Percentiles rank a stretch among this genome's conserved stretches.
Conservation (phyloP, 2,113 vertebrate species). For the Otis tarda region DNA sequence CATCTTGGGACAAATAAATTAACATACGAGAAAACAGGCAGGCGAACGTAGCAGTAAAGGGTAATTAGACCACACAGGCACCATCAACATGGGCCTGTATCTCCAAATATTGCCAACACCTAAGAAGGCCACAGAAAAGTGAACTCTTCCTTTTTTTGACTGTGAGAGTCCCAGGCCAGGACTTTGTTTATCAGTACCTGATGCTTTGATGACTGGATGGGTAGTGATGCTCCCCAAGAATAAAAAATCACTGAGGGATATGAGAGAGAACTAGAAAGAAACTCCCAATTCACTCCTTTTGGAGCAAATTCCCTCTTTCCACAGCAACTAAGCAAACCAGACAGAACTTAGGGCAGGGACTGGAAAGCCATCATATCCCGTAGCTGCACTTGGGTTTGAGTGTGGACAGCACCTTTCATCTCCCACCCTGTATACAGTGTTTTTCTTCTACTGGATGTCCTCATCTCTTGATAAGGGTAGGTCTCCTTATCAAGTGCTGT, state of each 20-base stretch:
- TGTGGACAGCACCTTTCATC: not conserved
- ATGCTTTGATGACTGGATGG: not conserved
- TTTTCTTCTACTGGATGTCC: not conserved
- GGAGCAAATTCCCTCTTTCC: not conserved
- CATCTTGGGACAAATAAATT: conserved; percentile 41
- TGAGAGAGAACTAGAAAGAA: not conserved
- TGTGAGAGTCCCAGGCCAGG: not conserved
- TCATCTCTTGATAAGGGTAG: not conserved
- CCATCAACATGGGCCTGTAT: not conserved
- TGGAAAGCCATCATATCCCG: not conserved
- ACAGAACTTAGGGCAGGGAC: not conserved
- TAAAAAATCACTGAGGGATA: not conserved
- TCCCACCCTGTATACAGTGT: not conserved
- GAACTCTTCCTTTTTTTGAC: not conserved
- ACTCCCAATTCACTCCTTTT: not conserved
- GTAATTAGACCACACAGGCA: conserved; percentile 51
- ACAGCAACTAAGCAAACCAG: not conserved
- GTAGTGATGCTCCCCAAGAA: not conserved
- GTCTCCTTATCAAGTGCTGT: not conserved
- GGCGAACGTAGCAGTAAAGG: not conserved
- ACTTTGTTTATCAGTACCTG: not conserved
- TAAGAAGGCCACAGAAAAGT: not conserved
- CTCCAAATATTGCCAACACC: not conserved
- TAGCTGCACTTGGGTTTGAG: not conserved
- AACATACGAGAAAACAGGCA: not conserved